A percentile compares a stretch with the other conserved stretches of the same genome.
These are phyloP conservation scores for Malacosoma neustria DNA, from an alignment of 2,888 invertebrate species.

Conservation along the genomic window DNA sequence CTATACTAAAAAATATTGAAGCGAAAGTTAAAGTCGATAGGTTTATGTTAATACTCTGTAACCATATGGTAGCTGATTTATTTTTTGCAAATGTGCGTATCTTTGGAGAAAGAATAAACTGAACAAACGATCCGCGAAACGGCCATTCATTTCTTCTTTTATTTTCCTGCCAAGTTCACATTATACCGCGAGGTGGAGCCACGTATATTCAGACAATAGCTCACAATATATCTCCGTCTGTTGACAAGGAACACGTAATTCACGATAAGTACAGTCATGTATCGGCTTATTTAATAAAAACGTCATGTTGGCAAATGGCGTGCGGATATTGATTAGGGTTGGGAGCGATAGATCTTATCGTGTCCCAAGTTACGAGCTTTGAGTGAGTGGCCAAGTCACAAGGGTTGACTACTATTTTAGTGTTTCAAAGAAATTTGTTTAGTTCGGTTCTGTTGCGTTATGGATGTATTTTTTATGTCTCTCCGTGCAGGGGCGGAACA, in stretches of 20 bases:
- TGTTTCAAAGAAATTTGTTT: too few relatives aligned
- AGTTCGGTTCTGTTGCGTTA: too few relatives aligned
- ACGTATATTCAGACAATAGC: background rate
- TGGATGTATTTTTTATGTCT: too few relatives aligned
- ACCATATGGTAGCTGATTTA: background rate
- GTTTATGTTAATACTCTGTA: too few relatives aligned
- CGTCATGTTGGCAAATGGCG: slow-evolving; percentile 62
- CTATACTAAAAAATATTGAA: too few relatives aligned
- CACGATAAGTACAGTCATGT: background rate
- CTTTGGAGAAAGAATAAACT: background rate
- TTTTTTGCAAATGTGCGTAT: background rate
- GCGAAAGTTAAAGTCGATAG: too few relatives aligned
- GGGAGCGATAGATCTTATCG: slow-evolving; percentile 43
- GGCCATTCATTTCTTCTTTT: background rate
- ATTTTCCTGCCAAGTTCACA: background rate
- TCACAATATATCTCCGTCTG: background rate
- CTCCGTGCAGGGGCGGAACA: too few relatives aligned
- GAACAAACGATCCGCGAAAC: background rate
- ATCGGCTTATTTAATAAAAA: slow-evolving; percentile 56
- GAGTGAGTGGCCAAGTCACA: too few relatives aligned
- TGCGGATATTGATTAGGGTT: slow-evolving; percentile 58
- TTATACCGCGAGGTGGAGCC: background rate
- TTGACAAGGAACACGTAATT: background rate
- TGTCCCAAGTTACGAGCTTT: slow-evolving; percentile 20
- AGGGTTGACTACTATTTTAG: too few relatives aligned